Base-by-base conservation (phyloP, 2,113 vertebrate species). In the Phyllostomus discolor region DNA sequence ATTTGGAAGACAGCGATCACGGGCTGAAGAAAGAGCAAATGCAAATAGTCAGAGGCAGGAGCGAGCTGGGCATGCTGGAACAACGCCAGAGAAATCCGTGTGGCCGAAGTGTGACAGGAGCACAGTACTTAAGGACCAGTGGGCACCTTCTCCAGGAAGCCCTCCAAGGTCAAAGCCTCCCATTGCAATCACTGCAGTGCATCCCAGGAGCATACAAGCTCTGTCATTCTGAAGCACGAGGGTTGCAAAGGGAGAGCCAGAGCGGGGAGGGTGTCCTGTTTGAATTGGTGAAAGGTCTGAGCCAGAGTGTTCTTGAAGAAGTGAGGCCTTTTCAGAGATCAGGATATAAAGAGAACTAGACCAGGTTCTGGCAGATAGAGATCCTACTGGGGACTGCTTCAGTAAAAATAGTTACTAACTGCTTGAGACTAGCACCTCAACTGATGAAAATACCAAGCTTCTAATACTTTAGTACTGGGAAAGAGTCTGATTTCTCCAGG, bases 371-470 rank as follows among this genome's bases (percentile, higher is more conserved):
- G 35, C 46, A 72, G 73, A 54, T 28, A 70, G 66, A 70, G 15
- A 69, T 46, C 46, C 31, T 24, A 11, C 7, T 78, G 88, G 90
- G 70, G 69, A 28, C 22, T 52, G 69, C 50, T 57, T 69, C 38
- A 3, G 24, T n/a, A 66, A 92, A 64, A 92, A 64, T 69, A 67
- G 86, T 90, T 70, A 85, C 64, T 19, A 75, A 69, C 41, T 11
- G 19, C 73, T 86, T 86, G 95, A 95, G 83, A 57, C 75, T 33
- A 88, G n/a, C 26, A 31, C 54, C 66, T 84, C 16, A 20, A 24
- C 2, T 26, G 67, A 79, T 28, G 38, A 31, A 83, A 79, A 50
- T 0, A 14, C 38, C 3, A 22, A 26, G 5, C 16, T 52, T n/a
- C 80, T 57, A 62, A n/a, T 5, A 26, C 20, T 31, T 24, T 64